These are phyloP conservation scores for Hydrotaea cyrtoneurina DNA, from an alignment of 2,888 invertebrate genomes.

Conservation along the genomic window DNA sequence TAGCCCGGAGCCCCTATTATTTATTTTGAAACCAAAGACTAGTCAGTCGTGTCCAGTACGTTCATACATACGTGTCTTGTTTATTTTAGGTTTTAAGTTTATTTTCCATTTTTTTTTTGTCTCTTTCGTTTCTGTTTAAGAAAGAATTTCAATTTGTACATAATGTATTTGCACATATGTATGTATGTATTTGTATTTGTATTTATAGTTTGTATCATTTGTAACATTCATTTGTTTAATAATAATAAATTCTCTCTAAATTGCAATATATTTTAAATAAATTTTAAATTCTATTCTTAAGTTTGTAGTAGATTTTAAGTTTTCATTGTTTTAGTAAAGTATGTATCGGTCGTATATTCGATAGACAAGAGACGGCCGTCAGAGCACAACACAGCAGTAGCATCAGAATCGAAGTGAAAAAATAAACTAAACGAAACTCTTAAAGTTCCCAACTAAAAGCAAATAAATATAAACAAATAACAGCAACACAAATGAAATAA, in stretches of 20 bases:
- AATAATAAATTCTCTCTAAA: slow-evolving; percentile 19
- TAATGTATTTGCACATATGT: slow-evolving; percentile 10
- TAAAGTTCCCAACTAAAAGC: slow-evolving; percentile 70
- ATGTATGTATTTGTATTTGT: not conserved
- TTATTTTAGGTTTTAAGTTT: slow-evolving; percentile 35
- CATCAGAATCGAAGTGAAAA: slow-evolving; percentile 27
- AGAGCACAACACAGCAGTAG: slow-evolving; percentile 30
- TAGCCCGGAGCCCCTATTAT: slow-evolving; percentile 39
- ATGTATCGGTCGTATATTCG: slow-evolving; percentile 1
- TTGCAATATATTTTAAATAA: slow-evolving; percentile 35
- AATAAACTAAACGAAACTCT: slow-evolving; percentile 71
- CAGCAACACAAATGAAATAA: slow-evolving; percentile 37
- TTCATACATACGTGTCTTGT: slow-evolving; percentile 37
- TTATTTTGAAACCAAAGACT: slow-evolving; percentile 77
- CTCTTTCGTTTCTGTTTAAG: too few relatives aligned
- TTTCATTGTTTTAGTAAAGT: slow-evolving; percentile 1
- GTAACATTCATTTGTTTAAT: slow-evolving; percentile 4
- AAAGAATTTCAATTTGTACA: not conserved
- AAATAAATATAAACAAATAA: slow-evolving; percentile 65
- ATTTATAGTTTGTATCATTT: not conserved
- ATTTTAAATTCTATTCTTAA: not conserved
- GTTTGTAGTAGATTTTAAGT: slow-evolving; percentile 4
- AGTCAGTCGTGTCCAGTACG: slow-evolving; percentile 68
- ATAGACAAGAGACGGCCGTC: not conserved
- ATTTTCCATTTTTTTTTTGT: not conserved